Conservation (phyloP, 2,797 vertebrate species). For the Pygocentrus nattereri region DNA sequence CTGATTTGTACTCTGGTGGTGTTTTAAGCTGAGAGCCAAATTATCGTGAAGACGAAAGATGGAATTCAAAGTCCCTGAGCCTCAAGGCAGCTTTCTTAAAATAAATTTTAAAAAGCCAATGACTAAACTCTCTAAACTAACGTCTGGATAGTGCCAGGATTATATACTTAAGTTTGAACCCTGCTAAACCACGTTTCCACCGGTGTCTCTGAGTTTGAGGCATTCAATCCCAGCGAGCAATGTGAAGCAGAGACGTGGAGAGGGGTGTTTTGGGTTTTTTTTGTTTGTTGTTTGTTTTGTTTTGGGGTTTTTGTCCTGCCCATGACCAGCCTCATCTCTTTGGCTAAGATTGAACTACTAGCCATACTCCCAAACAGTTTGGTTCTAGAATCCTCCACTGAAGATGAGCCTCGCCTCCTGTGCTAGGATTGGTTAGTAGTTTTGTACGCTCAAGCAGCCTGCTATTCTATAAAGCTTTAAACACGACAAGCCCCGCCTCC, state of each 20-base stretch:
- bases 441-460: no score
- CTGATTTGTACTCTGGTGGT: not conserved
- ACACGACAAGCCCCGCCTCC: no score
- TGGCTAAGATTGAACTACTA: not conserved
- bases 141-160: not conserved
- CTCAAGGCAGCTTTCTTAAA: not conserved
- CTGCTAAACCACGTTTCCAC: slow-evolving; percentile 27
- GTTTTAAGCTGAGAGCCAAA: not conserved
- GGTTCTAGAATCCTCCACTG: no score
- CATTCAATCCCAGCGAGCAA: slow-evolving; percentile 82
- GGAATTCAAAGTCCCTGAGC: not conserved
- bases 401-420: no score
- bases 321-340: not conserved
- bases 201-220: slow-evolving; percentile 49
- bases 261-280: not conserved
- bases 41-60: not conserved
- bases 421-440: no score
- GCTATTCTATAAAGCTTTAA: no score
- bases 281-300: not conserved
- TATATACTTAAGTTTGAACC: not conserved
- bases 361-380: no score
- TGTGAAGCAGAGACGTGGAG: slow-evolving; percentile 77
- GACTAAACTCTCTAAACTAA: not conserved
- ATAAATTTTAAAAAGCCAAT: not conserved
- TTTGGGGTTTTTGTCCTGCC: not conserved